Evolutionary conservation across 1,140 invertebrate species (phyloP).

Genomic region (Stegodyphus mimosarum): DNA sequence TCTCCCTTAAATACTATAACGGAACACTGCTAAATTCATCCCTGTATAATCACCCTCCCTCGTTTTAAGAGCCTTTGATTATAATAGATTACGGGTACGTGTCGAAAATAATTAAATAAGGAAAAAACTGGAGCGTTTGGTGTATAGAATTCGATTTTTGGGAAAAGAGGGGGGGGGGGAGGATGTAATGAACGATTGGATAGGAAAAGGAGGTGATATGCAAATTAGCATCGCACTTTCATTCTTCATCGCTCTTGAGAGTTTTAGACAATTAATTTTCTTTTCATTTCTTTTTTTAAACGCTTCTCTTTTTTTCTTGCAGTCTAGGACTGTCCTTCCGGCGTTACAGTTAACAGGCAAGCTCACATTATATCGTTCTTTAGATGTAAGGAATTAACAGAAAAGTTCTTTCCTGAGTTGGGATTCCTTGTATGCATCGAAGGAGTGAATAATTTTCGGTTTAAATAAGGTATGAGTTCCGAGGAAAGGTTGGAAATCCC

Average conservation of each 20-base stretch:
- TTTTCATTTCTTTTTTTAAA: no score
- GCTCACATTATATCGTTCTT: no score
- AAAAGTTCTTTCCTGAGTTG: no score
- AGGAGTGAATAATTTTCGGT: no score
- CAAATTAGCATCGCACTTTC: conserved; percentile 6
- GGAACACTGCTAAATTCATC: background rate
- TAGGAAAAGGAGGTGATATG: background rate
- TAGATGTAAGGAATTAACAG: no score
- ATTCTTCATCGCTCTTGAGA: background rate
- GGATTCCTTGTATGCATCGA: no score
- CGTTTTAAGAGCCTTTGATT: conserved; percentile 1
- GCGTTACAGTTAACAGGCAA: no score
- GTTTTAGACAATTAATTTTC: conserved; percentile 13
- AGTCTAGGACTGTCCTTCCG: no score
- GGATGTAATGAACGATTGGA: conserved; percentile 21
- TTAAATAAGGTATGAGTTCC: no score
- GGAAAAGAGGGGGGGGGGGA: background rate
- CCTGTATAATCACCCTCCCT: conserved; percentile 10
- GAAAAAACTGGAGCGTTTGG: background rate
- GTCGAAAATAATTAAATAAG: conserved; percentile 24
- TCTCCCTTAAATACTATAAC: background rate
- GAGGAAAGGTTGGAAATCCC: no score
- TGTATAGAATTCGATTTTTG: background rate
- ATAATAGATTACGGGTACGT: conserved; percentile 35
- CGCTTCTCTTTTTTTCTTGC: no score